A percentile compares a stretch with the other conserved stretches of the same genome.
Evolutionary conservation across 2,797 vertebrate species (phyloP).

Genomic region (Cyprinodon diabolis): DNA sequence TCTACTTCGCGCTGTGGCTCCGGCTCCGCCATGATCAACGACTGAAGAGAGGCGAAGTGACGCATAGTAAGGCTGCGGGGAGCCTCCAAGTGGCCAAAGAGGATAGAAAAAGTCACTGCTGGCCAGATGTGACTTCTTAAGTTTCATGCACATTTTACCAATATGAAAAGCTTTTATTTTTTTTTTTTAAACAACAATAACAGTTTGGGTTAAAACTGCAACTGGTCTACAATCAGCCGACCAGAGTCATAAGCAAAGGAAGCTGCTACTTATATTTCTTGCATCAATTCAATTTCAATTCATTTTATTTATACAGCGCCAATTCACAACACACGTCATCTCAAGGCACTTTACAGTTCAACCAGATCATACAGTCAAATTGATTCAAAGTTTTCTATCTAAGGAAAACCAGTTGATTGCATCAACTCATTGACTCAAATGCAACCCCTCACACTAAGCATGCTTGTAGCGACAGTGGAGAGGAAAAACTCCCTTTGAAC

Average conservation of each 20-base stretch:
- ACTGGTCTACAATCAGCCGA: background rate
- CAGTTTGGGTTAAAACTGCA: conserved; percentile 11
- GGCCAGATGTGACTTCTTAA: background rate
- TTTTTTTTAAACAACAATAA: background rate
- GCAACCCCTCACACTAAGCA: too few species aligned
- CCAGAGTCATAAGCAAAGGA: background rate
- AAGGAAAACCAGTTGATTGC: too few species aligned
- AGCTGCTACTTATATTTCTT: background rate
- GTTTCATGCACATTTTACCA: background rate
- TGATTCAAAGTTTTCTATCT: too few species aligned
- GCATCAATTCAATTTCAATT: too few species aligned
- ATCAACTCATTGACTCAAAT: too few species aligned
- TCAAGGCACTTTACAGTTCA: too few species aligned
- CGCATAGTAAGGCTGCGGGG: conserved; percentile 67
- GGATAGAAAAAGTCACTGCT: conserved; percentile 3
- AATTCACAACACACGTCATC: too few species aligned
- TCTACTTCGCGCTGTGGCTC: conserved; percentile 73
- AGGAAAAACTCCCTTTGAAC: too few species aligned
- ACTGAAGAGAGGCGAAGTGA: conserved; percentile 63
- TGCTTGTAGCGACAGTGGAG: too few species aligned
- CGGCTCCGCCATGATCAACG: conserved; percentile 87
- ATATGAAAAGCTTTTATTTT: background rate
- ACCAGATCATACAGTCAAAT: too few species aligned
- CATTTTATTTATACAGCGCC: too few species aligned
- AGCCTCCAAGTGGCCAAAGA: conserved; percentile 71